phyloP scores from a whole-genome alignment of 2,888 invertebrate genomes.

The Diabrotica balteata region DNA sequence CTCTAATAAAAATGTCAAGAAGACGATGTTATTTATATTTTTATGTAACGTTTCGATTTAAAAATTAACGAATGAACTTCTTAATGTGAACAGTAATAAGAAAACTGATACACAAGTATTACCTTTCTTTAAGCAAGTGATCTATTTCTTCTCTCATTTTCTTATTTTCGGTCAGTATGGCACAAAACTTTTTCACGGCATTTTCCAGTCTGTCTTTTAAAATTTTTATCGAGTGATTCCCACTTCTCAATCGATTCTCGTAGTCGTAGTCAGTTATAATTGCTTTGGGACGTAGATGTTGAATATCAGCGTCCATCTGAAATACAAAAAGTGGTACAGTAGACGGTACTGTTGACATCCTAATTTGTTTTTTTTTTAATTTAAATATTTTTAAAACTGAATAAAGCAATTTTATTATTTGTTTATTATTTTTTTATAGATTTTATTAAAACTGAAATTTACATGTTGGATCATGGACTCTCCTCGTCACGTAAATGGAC shows the following conservation, averaged over 20 bases:
- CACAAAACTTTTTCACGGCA: conserved; percentile 78
- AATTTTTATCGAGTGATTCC: conserved; percentile 66
- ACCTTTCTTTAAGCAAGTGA: conserved; percentile 80
- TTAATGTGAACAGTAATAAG: too few species aligned
- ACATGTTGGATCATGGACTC: too few species aligned
- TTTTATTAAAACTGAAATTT: neutral
- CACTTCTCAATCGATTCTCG: conserved; percentile 63
- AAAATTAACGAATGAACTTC: neutral
- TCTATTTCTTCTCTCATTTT: conserved; percentile 81
- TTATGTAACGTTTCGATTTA: neutral
- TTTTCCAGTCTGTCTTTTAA: conserved; percentile 80
- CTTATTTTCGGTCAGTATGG: conserved; percentile 76
- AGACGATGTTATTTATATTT: neutral
- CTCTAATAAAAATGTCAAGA: too few species aligned
- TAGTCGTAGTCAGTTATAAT: conserved; percentile 60
- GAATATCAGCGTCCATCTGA: conserved; percentile 61
- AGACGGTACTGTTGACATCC: too few species aligned
- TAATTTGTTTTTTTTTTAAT: too few species aligned
- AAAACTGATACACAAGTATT: conserved; percentile 9
- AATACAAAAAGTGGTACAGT: conserved; percentile 4
- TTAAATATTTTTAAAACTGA: too few species aligned
- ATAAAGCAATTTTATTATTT: too few species aligned
- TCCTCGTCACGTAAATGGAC: too few species aligned
- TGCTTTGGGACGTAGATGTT: conserved; percentile 55
- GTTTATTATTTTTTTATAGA: too few species aligned